Conservation (phyloP, 64 coral and sea anemone genomes). For the Platygyra sinensis region DNA sequence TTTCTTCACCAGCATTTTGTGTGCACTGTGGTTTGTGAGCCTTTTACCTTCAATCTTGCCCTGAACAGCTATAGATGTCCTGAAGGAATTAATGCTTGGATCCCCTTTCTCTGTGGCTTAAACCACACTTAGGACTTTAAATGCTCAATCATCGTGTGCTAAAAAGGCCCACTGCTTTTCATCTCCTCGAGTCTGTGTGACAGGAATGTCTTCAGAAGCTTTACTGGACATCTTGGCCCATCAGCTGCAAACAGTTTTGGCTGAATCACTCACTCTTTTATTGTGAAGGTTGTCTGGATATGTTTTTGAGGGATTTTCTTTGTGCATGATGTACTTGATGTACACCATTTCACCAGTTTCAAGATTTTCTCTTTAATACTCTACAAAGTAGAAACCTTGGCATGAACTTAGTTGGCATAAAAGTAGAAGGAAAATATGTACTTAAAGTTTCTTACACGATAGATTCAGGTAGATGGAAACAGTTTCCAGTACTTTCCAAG, state of each 20-base stretch:
- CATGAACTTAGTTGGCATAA: too few species aligned
- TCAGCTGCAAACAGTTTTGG: background rate
- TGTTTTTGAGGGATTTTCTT: slow-evolving; percentile 10
- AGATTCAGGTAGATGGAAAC: too few species aligned
- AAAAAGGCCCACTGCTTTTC: too few species aligned
- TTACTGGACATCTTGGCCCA: background rate
- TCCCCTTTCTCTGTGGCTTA: background rate
- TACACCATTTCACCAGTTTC: too few species aligned
- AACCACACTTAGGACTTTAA: background rate
- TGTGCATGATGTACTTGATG: background rate
- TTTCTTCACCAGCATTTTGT: slow-evolving; percentile 14
- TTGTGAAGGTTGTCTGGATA: background rate
- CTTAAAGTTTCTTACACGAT: too few species aligned
- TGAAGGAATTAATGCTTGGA: background rate
- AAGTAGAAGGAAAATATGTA: too few species aligned
- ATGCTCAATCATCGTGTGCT: background rate
- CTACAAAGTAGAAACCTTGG: too few species aligned
- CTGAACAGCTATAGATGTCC: background rate
- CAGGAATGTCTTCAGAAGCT: background rate
- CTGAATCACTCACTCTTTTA: background rate
- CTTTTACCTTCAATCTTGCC: too few species aligned
- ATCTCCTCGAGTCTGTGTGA: slow-evolving; percentile 1
- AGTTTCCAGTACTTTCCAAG: too few species aligned
- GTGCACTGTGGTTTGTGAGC: background rate
- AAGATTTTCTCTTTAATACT: too few species aligned